Conservation (phyloP, 2,113 vertebrate species). For the Acinonyx jubatus region DNA sequence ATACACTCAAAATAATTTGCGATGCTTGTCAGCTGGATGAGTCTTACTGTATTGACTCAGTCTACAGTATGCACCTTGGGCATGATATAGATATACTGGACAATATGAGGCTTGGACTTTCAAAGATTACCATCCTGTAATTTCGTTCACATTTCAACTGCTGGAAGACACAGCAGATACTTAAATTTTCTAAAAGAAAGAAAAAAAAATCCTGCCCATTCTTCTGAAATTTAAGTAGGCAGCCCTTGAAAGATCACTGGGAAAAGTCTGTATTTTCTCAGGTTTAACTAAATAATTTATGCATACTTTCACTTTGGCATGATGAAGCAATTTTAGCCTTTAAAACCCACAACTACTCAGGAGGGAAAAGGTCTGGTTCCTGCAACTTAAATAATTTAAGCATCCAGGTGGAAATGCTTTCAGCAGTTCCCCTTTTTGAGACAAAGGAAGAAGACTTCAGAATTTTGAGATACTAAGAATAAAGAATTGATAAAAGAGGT, state of each 20-base stretch:
- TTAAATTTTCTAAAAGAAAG: constrained; percentile 84
- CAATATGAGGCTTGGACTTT: constrained; percentile 20
- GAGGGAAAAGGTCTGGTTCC: constrained; percentile 93
- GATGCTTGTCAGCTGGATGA: constrained; percentile 46
- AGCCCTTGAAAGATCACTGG: constrained; percentile 89
- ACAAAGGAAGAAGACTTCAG: constrained; percentile 87
- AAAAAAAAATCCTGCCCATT: constrained; percentile 81
- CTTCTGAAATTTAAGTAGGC: constrained; percentile 91
- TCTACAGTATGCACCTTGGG: constrained; percentile 69
- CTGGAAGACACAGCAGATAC: constrained; percentile 79
- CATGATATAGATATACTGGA: constrained; percentile 59
- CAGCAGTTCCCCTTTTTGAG: constrained; percentile 85
- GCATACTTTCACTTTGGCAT: constrained; percentile 96
- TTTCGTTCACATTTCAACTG: constrained; percentile 81
- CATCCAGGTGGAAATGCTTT: constrained; percentile 94
- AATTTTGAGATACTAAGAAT: constrained; percentile 80
- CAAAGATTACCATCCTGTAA: constrained; percentile 62
- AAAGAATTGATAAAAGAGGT: constrained; percentile 80
- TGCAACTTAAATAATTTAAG: constrained; percentile 97
- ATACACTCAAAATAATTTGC: neutral
- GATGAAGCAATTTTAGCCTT: constrained; percentile 98
- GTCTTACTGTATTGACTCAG: constrained; percentile 71
- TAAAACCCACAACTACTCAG: constrained; percentile 92
- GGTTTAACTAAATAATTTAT: constrained; percentile 98
- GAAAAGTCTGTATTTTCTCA: constrained; percentile 93